Percentiles rank a stretch among this genome's conserved stretches.
phyloP scores from a whole-genome alignment of 92 coral and sea anemone species.

The Bergia puertoricense region DNA sequence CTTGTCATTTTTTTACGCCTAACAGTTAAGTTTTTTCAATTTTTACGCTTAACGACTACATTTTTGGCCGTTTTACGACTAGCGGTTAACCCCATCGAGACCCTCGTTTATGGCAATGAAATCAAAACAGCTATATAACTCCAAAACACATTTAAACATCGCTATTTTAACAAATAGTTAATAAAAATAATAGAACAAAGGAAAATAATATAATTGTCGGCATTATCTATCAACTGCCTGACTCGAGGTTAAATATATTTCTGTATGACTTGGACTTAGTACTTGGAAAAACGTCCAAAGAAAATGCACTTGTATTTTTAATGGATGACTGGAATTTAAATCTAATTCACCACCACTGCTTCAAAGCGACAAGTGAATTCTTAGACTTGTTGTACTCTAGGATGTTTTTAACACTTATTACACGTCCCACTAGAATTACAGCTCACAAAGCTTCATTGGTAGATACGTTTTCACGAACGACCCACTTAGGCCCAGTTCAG shows the following conservation, averaged over 20 bases:
- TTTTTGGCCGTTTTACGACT: no score
- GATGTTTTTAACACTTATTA: conserved; percentile 30
- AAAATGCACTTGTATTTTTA: conserved; percentile 35
- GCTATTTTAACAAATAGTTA: no score
- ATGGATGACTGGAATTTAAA: conserved; percentile 45
- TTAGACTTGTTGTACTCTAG: conserved; percentile 44
- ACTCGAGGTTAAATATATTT: not conserved
- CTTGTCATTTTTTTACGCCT: no score
- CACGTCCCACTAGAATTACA: conserved; percentile 53
- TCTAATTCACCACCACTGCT: conserved; percentile 26
- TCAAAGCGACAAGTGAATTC: conserved; percentile 44
- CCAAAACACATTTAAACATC: no score
- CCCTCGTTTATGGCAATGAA: no score
- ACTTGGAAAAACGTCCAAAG: conserved; percentile 29
- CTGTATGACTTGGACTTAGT: conserved; percentile 22
- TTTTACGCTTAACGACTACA: no score
- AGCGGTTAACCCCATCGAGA: no score
- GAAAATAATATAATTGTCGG: no score
- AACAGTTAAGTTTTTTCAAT: no score
- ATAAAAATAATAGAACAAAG: no score
- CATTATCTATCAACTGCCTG: no score
- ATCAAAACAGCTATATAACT: no score
- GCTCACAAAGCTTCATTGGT: conserved; percentile 47
- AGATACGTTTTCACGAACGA: conserved; percentile 50
- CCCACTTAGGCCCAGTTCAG: not conserved